Conservation (phyloP, 1,140 invertebrate genomes). For the Proctacanthus coquilletti region DNA sequence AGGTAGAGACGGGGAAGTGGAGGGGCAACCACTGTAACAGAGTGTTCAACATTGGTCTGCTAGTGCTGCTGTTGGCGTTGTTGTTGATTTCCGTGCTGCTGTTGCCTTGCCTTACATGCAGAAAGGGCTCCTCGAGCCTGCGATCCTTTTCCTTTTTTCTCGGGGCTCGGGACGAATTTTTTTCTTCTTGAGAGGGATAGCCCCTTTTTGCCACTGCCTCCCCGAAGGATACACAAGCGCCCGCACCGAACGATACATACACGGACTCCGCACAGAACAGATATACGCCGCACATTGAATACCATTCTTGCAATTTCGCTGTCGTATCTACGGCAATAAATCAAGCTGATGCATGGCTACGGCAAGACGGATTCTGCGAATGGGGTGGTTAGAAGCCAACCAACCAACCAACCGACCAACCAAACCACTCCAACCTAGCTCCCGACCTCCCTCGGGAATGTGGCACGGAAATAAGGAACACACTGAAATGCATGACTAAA, state of each 20-base stretch:
- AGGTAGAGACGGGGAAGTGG: background rate
- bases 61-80: too few species aligned
- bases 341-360: conserved; percentile 11
- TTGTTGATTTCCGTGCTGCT: background rate
- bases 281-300: background rate
- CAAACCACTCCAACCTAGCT: too few species aligned
- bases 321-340: conserved; percentile 41
- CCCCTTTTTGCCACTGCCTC: too few species aligned
- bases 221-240: too few species aligned
- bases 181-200: background rate
- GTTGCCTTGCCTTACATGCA: background rate
- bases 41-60: too few species aligned
- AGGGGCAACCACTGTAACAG: background rate
- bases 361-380: conserved; percentile 6
- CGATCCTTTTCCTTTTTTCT: background rate
- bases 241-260: background rate
- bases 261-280: background rate
- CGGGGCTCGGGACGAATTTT: background rate
- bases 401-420: too few species aligned
- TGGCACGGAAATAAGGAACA: too few species aligned
- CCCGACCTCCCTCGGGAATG: too few species aligned
- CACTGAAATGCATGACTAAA: too few species aligned
- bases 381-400: too few species aligned
- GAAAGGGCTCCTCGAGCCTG: background rate
- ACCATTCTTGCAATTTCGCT: conserved; percentile 42